Percentiles rank a stretch among this genome's conserved stretches.
Conservation (phyloP, 2,888 invertebrate genomes). For the Lepidonotus clava region DNA sequence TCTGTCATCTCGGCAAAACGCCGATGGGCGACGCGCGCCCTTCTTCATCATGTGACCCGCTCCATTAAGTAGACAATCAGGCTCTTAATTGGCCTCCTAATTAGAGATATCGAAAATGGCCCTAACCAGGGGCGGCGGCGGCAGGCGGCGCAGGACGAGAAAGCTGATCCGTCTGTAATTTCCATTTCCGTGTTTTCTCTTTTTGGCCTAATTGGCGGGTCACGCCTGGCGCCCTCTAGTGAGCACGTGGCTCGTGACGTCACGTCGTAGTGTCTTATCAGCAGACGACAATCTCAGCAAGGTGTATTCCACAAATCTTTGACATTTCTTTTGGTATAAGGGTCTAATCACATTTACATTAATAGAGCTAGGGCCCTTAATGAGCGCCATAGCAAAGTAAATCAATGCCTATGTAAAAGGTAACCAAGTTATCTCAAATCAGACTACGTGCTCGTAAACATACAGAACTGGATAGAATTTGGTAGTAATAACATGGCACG, state of each 20-base stretch:
- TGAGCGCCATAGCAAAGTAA: too few relatives aligned
- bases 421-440: too few relatives aligned
- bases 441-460: too few relatives aligned
- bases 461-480: too few relatives aligned
- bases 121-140: conserved; percentile 38
- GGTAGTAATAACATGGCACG: too few relatives aligned
- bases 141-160: background rate
- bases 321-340: too few relatives aligned
- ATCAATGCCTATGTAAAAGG: too few relatives aligned
- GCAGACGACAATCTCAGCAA: conserved; percentile 39
- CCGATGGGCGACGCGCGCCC: background rate
- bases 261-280: conserved; percentile 6
- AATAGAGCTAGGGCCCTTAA: too few relatives aligned
- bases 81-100: conserved; percentile 18
- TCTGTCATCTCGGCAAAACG: conserved; percentile 45
- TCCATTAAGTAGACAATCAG: conserved; percentile 52
- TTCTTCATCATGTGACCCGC: conserved; percentile 40
- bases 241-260: background rate
- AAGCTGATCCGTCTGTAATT: conserved; percentile 41
- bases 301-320: too few relatives aligned
- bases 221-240: background rate
- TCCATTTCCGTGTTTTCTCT: conserved; percentile 10
- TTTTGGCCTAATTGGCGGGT: conserved; percentile 32
- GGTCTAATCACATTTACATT: too few relatives aligned
- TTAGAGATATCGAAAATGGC: conserved; percentile 44